Base-by-base conservation (phyloP, 2,797 vertebrate genomes). In the Xyrichtys novacula region DNA sequence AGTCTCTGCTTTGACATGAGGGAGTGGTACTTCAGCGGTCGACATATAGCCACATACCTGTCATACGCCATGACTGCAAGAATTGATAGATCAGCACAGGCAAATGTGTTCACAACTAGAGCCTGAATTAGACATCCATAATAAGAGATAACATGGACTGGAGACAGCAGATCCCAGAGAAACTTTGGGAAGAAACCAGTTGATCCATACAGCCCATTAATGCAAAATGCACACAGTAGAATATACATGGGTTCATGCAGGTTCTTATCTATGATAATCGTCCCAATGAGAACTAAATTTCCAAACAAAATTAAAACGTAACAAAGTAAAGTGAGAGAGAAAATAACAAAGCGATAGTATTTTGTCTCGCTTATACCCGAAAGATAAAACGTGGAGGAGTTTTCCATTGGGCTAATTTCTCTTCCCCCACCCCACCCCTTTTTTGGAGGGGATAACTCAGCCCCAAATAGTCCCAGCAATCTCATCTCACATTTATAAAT, bases 101-200 rank as follows among this genome's bases (percentile, higher is more conserved):
- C 72, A 46, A 40, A 87, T 0, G 74, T 71, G 36, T 81, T 62
- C 20, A 89, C 42, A 0, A 83, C 75, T 1, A 72, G 38, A 63
- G 68, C 58, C 65, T 90, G 85, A 25, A 81, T 0, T 1, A 83
- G 47, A n/a, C 86, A 87, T 11, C 80, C 82, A 65, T 40, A 47
- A 11, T 85, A 83, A 15, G 86, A 84, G 52, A 85, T 87, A 1
- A 73, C n/a, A n/a, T n/a, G n/a, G n/a, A n/a, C n/a, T n/a, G n/a
- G n/a, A n/a, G n/a, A n/a, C n/a, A n/a, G n/a, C n/a, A n/a, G n/a
- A n/a, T n/a, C n/a, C n/a, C n/a, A n/a, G n/a, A n/a, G n/a, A n/a
- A n/a, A n/a, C n/a, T n/a, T n/a, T n/a, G n/a, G n/a, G n/a, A n/a
- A n/a, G n/a, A n/a, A n/a, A n/a, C n/a, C n/a, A n/a, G n/a, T n/a